Percentiles rank a stretch among this genome's conserved stretches.
Conservation (phyloP, 2,888 invertebrate genomes). For the Drosophila mercatorum region DNA sequence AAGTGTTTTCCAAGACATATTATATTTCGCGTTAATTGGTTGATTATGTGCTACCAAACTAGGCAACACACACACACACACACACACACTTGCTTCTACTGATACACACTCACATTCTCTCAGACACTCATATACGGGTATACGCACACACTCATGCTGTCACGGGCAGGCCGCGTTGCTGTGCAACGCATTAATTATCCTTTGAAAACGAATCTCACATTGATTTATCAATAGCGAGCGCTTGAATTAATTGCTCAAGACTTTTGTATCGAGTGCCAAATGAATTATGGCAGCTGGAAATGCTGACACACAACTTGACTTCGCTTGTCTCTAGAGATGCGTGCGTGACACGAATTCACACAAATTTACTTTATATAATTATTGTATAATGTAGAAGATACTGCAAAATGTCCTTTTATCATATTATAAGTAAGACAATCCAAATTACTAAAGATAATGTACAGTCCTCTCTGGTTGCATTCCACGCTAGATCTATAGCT, state of each 20-base stretch:
- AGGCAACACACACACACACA: not conserved
- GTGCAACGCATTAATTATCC: constrained; percentile 73
- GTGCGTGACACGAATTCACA: constrained; percentile 16
- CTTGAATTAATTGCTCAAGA: constrained; percentile 74
- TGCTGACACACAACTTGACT: constrained; percentile 15
- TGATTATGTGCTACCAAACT: not conserved
- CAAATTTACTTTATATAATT: not conserved
- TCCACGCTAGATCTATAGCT: too few species aligned
- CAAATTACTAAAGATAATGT: too few species aligned
- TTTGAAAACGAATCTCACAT: constrained; percentile 61
- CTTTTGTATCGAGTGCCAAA: constrained; percentile 68
- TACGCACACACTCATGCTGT: constrained; percentile 38
- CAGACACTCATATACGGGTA: too few species aligned
- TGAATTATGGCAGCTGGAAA: constrained; percentile 57
- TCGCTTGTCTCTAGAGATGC: not conserved
- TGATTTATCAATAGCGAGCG: constrained; percentile 68
- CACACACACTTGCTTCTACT: not conserved
- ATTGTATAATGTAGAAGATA: too few species aligned
- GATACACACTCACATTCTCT: not conserved
- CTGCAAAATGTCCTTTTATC: too few species aligned
- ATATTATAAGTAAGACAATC: too few species aligned
- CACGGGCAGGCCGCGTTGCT: constrained; percentile 52
- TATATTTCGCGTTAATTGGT: constrained; percentile 7
- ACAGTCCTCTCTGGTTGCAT: too few species aligned
- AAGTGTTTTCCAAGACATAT: not conserved